These are phyloP conservation scores for Frankliniella fusca DNA, from an alignment of 2,888 invertebrate species.

Conservation along the genomic window DNA sequence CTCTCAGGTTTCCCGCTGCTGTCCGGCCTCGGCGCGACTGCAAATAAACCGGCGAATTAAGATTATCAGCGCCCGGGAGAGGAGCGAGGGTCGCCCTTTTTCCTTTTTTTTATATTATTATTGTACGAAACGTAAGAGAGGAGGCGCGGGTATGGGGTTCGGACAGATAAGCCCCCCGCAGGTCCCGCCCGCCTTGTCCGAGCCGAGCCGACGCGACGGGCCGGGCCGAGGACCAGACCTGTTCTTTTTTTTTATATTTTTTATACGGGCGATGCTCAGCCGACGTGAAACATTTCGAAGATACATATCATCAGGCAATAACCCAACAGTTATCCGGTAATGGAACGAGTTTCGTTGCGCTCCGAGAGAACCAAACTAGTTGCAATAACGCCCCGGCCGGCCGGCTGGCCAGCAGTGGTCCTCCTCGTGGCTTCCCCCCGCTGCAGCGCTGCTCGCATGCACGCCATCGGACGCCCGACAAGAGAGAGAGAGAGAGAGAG, in stretches of 20 bases:
- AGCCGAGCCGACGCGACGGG: background rate
- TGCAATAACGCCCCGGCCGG: background rate
- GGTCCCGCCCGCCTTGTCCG: no score
- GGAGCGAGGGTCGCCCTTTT: background rate
- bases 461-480: background rate
- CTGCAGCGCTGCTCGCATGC: background rate
- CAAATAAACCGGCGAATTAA: background rate
- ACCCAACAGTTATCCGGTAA: constrained; percentile 10
- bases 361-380: background rate
- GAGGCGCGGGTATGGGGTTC: background rate
- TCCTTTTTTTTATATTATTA: background rate
- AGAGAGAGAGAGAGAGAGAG: no score
- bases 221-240: background rate
- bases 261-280: background rate
- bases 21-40: no score
- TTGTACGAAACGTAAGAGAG: constrained; percentile 5
- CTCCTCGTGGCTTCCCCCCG: background rate
- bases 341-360: background rate
- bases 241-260: background rate
- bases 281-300: background rate
- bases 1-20: background rate
- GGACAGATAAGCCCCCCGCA: background rate
- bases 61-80: background rate
- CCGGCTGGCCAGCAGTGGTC: background rate
- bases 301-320: background rate